Conservation (phyloP, 1,140 invertebrate genomes). For the Panagrolaimus sp. region DNA sequence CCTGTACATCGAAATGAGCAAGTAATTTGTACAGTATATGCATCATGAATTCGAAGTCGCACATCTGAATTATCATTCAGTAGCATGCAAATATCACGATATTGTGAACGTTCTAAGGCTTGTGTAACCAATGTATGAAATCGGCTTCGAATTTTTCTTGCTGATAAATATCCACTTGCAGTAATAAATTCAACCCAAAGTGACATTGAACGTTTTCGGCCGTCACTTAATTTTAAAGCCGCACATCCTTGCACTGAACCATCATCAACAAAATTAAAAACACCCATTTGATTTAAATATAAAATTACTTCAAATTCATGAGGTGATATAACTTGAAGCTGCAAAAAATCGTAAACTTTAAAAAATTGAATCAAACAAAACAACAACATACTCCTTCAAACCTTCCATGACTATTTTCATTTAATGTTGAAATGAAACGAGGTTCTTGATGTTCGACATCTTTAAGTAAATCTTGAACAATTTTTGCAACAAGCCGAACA, state of each 20-base stretch:
- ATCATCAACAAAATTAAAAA: constrained; percentile 91
- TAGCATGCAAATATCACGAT: constrained; percentile 82
- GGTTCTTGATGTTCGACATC: constrained; percentile 94
- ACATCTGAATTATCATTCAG: constrained; percentile 83
- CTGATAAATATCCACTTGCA: constrained; percentile 83
- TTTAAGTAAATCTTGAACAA: constrained; percentile 88
- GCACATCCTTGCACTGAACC: constrained; percentile 82
- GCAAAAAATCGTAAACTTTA: constrained; percentile 15
- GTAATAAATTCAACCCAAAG: constrained; percentile 95
- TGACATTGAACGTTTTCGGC: constrained; percentile 87
- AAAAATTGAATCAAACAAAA: background rate
- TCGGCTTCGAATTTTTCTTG: constrained; percentile 81
- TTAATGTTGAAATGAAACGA: constrained; percentile 83
- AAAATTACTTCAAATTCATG: constrained; percentile 87
- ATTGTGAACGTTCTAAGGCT: constrained; percentile 83
- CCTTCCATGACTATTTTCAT: constrained; percentile 73
- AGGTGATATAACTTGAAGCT: constrained; percentile 75
- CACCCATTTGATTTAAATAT: constrained; percentile 90
- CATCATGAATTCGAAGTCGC: constrained; percentile 76
- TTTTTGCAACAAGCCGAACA: constrained; percentile 83
- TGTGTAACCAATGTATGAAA: constrained; percentile 87
- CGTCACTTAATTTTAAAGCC: constrained; percentile 83
- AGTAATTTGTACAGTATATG: constrained; percentile 74
- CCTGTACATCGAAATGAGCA: constrained; percentile 86
- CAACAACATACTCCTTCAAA: constrained; percentile 69